Evolutionary conservation across 2,888 invertebrate genomes (phyloP).

Genomic region (Anthrax anthrax): DNA sequence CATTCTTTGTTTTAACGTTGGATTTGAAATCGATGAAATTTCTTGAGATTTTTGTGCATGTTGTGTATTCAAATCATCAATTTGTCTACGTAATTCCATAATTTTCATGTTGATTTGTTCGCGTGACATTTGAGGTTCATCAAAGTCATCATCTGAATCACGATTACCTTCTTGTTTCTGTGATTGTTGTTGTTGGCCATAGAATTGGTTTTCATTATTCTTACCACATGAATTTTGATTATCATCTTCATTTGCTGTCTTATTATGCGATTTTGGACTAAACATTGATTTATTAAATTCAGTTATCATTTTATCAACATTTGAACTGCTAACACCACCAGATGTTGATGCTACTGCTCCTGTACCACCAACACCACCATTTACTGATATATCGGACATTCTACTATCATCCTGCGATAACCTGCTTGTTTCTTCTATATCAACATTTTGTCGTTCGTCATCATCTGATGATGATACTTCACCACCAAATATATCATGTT

Average conservation of each 20-base stretch:
- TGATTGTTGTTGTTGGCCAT: constrained; percentile 24
- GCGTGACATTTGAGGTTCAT: constrained; percentile 29
- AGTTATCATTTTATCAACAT: constrained; percentile 21
- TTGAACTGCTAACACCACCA: constrained; percentile 11
- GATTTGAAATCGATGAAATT: constrained; percentile 72
- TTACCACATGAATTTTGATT: background rate
- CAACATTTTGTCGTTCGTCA: constrained; percentile 57
- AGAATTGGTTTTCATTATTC: constrained; percentile 15
- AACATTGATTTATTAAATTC: constrained; percentile 32
- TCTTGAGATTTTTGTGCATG: constrained; percentile 68
- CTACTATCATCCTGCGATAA: constrained; percentile 60
- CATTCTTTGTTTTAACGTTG: constrained; percentile 67
- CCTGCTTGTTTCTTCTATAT: constrained; percentile 64
- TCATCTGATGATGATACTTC: constrained; percentile 77
- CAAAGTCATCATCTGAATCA: constrained; percentile 11
- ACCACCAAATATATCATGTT: constrained; percentile 84
- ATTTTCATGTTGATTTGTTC: constrained; percentile 49
- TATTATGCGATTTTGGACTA: constrained; percentile 16
- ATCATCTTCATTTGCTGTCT: background rate
- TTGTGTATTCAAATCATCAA: constrained; percentile 59
- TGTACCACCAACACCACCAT: constrained; percentile 28
- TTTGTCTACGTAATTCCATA: constrained; percentile 54
- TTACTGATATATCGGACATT: constrained; percentile 53
- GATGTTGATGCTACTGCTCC: constrained; percentile 7
- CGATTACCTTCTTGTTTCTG: constrained; percentile 9